Evolutionary conservation across 2,888 invertebrate genomes (phyloP), one percentile per base, ranked within the genome.

Genomic region (Criorhina ranunculi): DNA sequence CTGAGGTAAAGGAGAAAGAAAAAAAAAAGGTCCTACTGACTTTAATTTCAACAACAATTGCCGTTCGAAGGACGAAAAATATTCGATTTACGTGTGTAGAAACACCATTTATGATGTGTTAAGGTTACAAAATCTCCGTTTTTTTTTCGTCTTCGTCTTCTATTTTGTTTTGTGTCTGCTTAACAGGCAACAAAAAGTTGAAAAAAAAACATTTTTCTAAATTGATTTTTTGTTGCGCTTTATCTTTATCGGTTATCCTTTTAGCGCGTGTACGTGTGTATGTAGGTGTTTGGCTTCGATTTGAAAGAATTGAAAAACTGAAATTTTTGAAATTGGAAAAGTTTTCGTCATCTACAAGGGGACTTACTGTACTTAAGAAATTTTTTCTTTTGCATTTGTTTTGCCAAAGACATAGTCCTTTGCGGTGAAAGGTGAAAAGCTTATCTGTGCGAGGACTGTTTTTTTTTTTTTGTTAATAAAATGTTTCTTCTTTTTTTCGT

Each of bases 271-370:
- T 19, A 4, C 24, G 2, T 51, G 37, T 24, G 55, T 35, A 15
- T 40, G 19, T 49, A 53, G 24, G 24, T n/a, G n/a, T 24, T 4
- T 24, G 24, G 4, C 24, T 66, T 57, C 51, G 19, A 79, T 72
- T 24, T 57, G 51, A 72, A 46, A 64, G 60, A 62, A 70, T 77
- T 70, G 44, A 60, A 60, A 72, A 62, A 40, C 17, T 9, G 5
- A 9, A 29, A n/a, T 59, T 75, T 62, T 75, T 62, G 17, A 82
- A 82, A 77, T 82, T 77, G 78, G 40, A 82, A 82, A 82, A 78
- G 42, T 82, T 46, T 82, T 67, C 33, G 57, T 29, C 66, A 59
- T 59, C 44, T 17, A 44, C 37, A 2, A 40, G 33, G 40, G 12
- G 49, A 49, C 59, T 24, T 35, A 46, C 11, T 6, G 9, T 55